Conservation (phyloP, 2,113 vertebrate genomes). For the Hipposideros armiger region DNA sequence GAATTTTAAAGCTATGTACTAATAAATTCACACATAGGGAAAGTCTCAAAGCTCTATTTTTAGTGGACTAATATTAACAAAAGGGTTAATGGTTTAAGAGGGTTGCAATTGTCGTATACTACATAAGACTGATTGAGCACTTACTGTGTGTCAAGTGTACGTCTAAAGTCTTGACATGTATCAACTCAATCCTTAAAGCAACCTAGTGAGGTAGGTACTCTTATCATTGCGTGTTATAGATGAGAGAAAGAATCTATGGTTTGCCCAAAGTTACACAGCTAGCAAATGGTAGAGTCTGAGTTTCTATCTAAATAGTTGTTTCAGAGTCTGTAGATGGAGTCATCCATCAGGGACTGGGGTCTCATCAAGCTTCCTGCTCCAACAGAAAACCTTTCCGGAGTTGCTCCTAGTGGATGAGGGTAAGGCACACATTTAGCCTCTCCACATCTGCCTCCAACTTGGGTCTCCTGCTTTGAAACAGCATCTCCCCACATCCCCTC, state of each 20-base stretch:
- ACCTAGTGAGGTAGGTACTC: background rate
- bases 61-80: slow-evolving; percentile 22
- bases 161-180: background rate
- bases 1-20: slow-evolving; percentile 35
- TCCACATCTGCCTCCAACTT: background rate
- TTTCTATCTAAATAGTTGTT: background rate
- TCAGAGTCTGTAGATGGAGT: background rate
- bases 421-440: background rate
- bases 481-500: background rate
- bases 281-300: background rate
- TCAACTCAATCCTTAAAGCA: slow-evolving; percentile 2
- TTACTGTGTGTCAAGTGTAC: background rate
- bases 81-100: slow-evolving; percentile 43
- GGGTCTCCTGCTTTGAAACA: background rate
- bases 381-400: background rate
- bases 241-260: background rate
- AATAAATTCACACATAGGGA: background rate
- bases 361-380: background rate
- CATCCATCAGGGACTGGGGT: background rate
- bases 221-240: background rate
- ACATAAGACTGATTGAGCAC: slow-evolving; percentile 2
- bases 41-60: slow-evolving; percentile 26
- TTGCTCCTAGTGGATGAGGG: background rate
- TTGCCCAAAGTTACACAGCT: background rate
- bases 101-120: background rate